phyloP scores from a whole-genome alignment of 2,113 vertebrate genomes.

The Alouatta palliata region DNA sequence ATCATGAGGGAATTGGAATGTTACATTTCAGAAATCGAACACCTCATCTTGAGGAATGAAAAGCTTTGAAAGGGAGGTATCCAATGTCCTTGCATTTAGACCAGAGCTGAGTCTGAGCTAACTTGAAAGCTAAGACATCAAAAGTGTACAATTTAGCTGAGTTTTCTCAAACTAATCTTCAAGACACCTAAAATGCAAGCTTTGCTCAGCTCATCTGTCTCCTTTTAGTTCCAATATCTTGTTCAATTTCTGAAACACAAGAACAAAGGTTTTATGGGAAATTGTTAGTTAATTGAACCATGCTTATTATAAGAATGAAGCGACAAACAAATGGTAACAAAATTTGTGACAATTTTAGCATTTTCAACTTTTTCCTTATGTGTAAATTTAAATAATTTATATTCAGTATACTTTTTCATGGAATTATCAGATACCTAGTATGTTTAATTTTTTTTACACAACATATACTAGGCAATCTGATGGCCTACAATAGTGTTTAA shows the following conservation, averaged over 20 bases:
- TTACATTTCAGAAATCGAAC: slow-evolving; percentile 71
- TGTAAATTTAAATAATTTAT: not conserved
- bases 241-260: slow-evolving; percentile 54
- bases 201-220: slow-evolving; percentile 20
- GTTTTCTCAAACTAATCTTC: slow-evolving; percentile 72
- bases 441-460: not conserved
- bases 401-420: not conserved
- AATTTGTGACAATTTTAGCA: not conserved
- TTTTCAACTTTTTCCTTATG: not conserved
- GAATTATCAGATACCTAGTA: not conserved
- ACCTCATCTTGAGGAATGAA: slow-evolving; percentile 63
- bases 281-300: slow-evolving; percentile 23
- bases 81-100: slow-evolving; percentile 57
- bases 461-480: not conserved
- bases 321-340: not conserved
- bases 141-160: slow-evolving; percentile 66
- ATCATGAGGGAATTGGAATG: slow-evolving; percentile 75
- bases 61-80: slow-evolving; percentile 63
- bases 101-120: slow-evolving; percentile 42
- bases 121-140: slow-evolving; percentile 69
- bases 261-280: slow-evolving; percentile 8
- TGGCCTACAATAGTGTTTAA: not conserved
- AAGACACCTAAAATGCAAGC: slow-evolving; percentile 62
- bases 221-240: slow-evolving; percentile 43
- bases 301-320: not conserved